Percentiles rank a stretch among this genome's conserved stretches.
Conservation (phyloP, 2,888 invertebrate genomes). For the Branchinecta sandiegonensis region DNA sequence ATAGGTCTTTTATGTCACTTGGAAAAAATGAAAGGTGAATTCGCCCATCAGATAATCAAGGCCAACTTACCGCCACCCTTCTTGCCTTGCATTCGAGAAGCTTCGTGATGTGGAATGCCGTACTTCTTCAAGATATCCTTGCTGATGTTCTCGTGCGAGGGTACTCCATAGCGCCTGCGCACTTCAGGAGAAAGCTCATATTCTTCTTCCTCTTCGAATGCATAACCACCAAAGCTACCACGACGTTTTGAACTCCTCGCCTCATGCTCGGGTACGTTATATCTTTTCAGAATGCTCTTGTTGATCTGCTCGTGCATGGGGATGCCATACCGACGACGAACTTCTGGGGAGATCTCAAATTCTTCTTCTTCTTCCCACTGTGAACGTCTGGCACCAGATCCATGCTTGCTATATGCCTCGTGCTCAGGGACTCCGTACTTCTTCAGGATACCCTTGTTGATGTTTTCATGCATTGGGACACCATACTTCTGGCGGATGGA, state of each 20-base stretch:
- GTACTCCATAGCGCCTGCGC: not conserved
- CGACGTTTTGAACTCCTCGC: not conserved
- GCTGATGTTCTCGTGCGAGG: not conserved
- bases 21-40: too few species aligned
- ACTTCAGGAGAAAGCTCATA: conserved; percentile 4
- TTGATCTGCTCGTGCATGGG: not conserved
- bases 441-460: not conserved
- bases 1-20: too few species aligned
- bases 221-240: not conserved
- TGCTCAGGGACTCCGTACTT: not conserved
- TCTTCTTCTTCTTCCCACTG: not conserved
- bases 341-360: not conserved
- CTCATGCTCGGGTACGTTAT: conserved; percentile 7
- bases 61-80: too few species aligned
- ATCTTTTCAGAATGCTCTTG: not conserved
- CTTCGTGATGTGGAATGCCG: not conserved
- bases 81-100: not conserved
- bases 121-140: conserved; percentile 5
- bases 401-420: not conserved
- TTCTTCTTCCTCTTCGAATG: not conserved
- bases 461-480: not conserved
- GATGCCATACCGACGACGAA: not conserved
- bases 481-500: not conserved
- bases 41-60: too few species aligned
- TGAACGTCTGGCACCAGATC: not conserved